Evolutionary conservation across 2,888 invertebrate species (phyloP), one percentile per base, ranked within the genome.

Genomic region (Siphlonurus alternatus): DNA sequence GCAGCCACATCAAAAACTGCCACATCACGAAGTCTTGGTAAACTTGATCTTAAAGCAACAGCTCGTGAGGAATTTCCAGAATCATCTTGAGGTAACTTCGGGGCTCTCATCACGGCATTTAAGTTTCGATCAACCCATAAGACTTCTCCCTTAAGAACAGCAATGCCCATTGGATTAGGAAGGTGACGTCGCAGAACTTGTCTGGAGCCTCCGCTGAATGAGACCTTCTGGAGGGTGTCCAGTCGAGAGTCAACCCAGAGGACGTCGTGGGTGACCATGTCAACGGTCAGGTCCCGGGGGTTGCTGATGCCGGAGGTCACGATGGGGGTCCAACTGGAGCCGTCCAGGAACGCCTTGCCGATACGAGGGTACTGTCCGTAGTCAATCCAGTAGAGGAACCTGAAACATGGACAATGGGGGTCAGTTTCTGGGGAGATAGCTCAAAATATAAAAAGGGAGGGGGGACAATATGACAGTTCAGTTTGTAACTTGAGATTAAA

Each of bases 191-290:
- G 81, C 59, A 97, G 88, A 2, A 92, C 83, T 73, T 90, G 89
- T 67, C 90, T 80, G 71, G 86, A 88, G 1, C 86, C 88, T 1
- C 93, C 93, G 25, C 80, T 86, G 74, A 84, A 91, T 0, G 89
- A 86, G n/a, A 93, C 87, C 74, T 89, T 91, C 73, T 96, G 96
- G 65, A 99, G 95, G 71, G 87, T 91, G 73, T 99, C 98, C 25
- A 94, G 79, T 73, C 89, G 88, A 0, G 94, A 90, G 74, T 99
- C 99, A 0, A 95, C 93, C 98, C 98, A 99, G 75, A 92, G 99
- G 0, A 99, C 89, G 73, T 97, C 95, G 72, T 97, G 93, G 0
- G 93, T 95, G 59, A 85, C 76, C 82, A 93, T 89, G 73, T 98
- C 98, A 23, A 98, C 86, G 0, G 93, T 91, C 25, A 97, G 77